Percentiles rank a stretch among this genome's conserved stretches.
Conservation (phyloP, 2,888 invertebrate species). For the Archips xylosteana region DNA sequence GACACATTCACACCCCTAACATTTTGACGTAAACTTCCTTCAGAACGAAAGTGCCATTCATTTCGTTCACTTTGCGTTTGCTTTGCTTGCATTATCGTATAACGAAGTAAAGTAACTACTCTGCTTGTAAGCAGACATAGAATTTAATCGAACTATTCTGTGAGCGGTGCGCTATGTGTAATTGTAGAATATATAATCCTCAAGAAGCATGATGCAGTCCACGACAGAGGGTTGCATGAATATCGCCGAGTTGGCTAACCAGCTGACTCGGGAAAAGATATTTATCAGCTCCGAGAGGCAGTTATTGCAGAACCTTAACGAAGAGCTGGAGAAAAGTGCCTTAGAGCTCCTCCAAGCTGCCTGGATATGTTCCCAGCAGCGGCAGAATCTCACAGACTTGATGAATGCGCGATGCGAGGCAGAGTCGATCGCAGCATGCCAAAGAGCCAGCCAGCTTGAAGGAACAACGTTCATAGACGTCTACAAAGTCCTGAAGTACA, state of each 20-base stretch:
- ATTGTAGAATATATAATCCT: slow-evolving; percentile 51
- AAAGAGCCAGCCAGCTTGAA: slow-evolving; percentile 81
- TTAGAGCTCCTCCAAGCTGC: slow-evolving; percentile 88
- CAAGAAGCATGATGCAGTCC: slow-evolving; percentile 77
- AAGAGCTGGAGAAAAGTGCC: slow-evolving; percentile 87
- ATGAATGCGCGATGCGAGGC: slow-evolving; percentile 91
- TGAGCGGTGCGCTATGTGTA: slow-evolving; percentile 54
- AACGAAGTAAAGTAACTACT: slow-evolving; percentile 9
- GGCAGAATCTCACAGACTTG: slow-evolving; percentile 91
- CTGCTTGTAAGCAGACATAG: slow-evolving; percentile 34
- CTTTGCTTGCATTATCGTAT: slow-evolving; percentile 27
- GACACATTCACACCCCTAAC: slow-evolving; percentile 32
- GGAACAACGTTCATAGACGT: slow-evolving; percentile 90
- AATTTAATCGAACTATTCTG: slow-evolving; percentile 23
- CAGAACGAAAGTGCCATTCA: slow-evolving; percentile 49
- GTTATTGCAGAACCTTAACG: slow-evolving; percentile 91
- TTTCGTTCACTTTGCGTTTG: slow-evolving; percentile 48
- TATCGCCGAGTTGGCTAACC: slow-evolving; percentile 82
- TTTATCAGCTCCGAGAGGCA: slow-evolving; percentile 95
- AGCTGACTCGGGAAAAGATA: slow-evolving; percentile 93
- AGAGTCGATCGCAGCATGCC: slow-evolving; percentile 91
- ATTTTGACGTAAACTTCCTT: slow-evolving; percentile 42
- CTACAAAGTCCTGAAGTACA: slow-evolving; percentile 93
- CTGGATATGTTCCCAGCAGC: slow-evolving; percentile 95
- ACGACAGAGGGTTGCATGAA: slow-evolving; percentile 80